These are phyloP conservation scores for Manacus vitellinus DNA, from an alignment of 2,113 vertebrate species.

Conservation along the genomic window DNA sequence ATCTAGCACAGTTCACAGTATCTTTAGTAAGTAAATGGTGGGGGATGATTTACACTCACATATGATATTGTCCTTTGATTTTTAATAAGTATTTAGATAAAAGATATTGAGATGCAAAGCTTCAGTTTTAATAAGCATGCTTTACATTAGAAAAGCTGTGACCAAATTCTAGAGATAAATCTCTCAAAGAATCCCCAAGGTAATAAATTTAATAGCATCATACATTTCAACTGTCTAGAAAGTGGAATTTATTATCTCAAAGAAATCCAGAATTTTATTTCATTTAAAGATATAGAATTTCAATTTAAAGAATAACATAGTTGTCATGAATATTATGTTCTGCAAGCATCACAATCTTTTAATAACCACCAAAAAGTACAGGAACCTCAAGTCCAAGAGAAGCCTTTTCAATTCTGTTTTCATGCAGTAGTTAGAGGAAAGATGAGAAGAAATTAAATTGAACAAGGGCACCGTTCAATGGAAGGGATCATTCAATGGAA, in stretches of 20 bases:
- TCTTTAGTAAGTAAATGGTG: neutral
- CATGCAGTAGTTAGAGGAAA: neutral
- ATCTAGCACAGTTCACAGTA: neutral
- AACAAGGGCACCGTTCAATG: neutral
- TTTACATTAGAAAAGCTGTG: neutral
- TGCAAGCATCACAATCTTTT: neutral
- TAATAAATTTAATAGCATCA: neutral
- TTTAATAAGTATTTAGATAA: neutral
- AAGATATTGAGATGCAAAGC: neutral
- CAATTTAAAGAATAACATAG: neutral
- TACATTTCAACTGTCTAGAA: neutral
- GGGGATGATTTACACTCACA: neutral
- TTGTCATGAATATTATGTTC: neutral
- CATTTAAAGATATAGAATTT: neutral
- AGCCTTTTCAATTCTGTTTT: neutral
- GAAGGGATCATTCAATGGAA: neutral
- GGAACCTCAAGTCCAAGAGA: neutral
- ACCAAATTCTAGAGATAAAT: neutral
- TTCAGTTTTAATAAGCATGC: neutral
- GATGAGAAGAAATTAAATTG: neutral
- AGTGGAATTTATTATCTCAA: neutral
- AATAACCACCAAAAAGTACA: neutral
- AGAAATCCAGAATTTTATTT: neutral
- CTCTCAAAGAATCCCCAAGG: neutral
- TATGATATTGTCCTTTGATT: neutral